Evolutionary conservation across 2,113 vertebrate genomes (phyloP).

Genomic region (Pseudorasbora parva): DNA sequence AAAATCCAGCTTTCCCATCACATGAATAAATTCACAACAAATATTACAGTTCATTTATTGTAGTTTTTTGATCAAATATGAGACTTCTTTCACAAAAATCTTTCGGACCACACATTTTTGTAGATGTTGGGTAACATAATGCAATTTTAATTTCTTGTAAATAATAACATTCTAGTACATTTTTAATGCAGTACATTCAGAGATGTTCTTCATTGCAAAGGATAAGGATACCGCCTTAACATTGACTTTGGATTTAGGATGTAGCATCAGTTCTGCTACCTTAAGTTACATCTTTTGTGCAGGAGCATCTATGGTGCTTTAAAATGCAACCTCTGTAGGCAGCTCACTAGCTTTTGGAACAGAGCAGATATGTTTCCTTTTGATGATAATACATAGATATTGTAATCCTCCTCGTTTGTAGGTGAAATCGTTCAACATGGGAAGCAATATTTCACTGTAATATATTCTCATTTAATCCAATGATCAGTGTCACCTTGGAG

Average conservation of each 20-base stretch:
- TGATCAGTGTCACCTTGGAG: conserved; percentile 45
- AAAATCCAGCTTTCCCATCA: too few relatives aligned
- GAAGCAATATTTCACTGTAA: conserved; percentile 36
- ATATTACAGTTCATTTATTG: neutral
- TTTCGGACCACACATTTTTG: neutral
- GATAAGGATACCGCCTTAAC: conserved; percentile 22
- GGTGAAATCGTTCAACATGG: neutral
- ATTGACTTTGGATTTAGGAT: conserved; percentile 31
- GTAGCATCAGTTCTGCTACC: neutral
- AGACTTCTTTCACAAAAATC: neutral
- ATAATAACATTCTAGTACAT: too few relatives aligned
- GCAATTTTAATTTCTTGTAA: neutral
- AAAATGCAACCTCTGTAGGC: neutral
- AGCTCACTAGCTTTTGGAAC: neutral
- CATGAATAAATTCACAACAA: neutral
- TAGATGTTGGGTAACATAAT: neutral
- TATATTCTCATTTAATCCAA: conserved; percentile 34
- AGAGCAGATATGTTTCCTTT: neutral
- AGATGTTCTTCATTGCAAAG: neutral
- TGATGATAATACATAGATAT: neutral
- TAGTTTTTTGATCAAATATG: neutral
- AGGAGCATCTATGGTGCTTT: neutral
- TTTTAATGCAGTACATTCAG: neutral
- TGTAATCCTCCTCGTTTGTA: neutral
- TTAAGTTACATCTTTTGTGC: neutral